Percentiles rank a stretch among this genome's conserved stretches.
phyloP scores from a whole-genome alignment of 2,113 vertebrate genomes.

The Neolamprologus falcicula region DNA sequence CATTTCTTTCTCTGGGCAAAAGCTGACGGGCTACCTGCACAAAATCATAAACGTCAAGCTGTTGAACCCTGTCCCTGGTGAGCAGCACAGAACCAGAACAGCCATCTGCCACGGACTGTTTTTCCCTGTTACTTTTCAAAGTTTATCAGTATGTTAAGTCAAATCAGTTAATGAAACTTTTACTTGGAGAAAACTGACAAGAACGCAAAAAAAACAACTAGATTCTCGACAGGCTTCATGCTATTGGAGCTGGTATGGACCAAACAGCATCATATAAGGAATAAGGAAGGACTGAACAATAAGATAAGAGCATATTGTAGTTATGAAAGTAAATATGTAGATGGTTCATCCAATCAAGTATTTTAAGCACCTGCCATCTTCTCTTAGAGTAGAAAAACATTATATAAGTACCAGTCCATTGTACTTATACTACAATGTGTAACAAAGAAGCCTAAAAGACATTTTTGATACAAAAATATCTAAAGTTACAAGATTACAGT shows the following conservation, averaged over 20 bases:
- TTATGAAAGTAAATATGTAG: background rate
- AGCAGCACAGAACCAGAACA: background rate
- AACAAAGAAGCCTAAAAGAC: background rate
- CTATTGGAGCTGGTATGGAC: background rate
- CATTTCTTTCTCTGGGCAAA: background rate
- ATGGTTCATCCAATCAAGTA: background rate
- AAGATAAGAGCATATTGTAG: background rate
- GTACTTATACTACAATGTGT: background rate
- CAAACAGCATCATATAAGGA: background rate
- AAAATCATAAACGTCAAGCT: background rate
- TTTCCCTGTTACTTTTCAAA: background rate
- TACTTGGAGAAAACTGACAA: background rate
- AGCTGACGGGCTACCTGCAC: background rate
- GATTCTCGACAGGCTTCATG: background rate
- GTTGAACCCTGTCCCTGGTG: background rate
- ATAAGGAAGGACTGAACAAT: background rate
- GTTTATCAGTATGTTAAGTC: background rate
- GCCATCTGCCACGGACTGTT: background rate
- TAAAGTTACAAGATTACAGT: background rate
- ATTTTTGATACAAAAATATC: background rate
- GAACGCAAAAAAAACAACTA: background rate
- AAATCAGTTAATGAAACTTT: background rate
- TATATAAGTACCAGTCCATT: background rate
- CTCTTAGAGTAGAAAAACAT: background rate
- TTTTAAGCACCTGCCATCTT: background rate